Base-by-base conservation (phyloP, 2,888 invertebrate species). In the Tetramorium bicarinatum region DNA sequence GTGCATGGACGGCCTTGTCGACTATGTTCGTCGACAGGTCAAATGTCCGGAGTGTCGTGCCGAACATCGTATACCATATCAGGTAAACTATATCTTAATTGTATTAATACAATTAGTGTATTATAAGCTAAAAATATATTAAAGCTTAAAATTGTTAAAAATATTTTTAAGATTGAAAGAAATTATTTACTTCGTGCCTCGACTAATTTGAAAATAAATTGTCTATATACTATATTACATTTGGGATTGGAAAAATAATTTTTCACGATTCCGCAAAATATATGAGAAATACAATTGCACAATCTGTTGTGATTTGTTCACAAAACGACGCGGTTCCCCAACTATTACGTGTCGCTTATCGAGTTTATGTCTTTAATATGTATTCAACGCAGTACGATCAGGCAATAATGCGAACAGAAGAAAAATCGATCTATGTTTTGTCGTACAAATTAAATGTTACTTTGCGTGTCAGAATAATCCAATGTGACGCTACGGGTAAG, bases 1-100 rank as follows among this genome's bases (percentile, higher is more conserved):
- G 79, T 99, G 99, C 95, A 97, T 99, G 97, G 99, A 99, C 95
- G 98, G 99, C 89, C 96, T 99, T 74, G 98, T 99, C 94, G 99
- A 99, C 95, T 98, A 99, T 95, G 99, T 99, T 90, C 96, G 98
- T 91, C 96, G 99, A 95, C 99, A 99, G 96, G 98, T 99, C 86
- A 99, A 99, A 96, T 99, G 99, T 96, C 99, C 99, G 94, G 99
- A 99, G 97, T 99, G 99, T 95, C 97, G 99, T 87, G 98, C 99
- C 84, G 99, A 99, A 95, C 99, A 99, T 96, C 97, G 99, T 91
- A 98, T 99, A 93, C 99, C 99, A 64, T 98, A 98, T 95, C 98
- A 98, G 95, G 99, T 99, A 62, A 97, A 25, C 25, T 47, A 67
- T 18, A 47, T 66, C 44, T 34, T 34, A 38, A 34, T 34, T 4